phyloP scores from a whole-genome alignment of 2,797 vertebrate genomes.

The Holocentrus rufus region DNA sequence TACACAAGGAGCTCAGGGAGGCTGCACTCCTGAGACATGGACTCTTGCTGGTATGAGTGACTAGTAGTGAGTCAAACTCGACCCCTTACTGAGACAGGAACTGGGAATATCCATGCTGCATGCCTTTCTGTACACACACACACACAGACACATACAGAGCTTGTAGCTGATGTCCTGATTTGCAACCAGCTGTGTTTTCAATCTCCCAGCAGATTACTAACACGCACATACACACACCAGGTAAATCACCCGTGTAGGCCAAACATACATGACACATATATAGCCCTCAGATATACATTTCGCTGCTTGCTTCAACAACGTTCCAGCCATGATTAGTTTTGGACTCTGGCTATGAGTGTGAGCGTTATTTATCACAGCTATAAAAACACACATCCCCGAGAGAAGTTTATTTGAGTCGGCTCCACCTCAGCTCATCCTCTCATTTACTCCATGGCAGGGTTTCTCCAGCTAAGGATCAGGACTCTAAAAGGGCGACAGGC shows the following conservation, averaged over 20 bases:
- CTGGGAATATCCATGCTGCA: constrained; percentile 43
- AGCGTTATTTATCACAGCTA: constrained; percentile 60
- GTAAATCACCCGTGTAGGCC: constrained; percentile 54
- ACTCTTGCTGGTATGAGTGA: constrained; percentile 16
- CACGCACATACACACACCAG: constrained; percentile 45
- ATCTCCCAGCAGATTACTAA: constrained; percentile 37
- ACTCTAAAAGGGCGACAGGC: not conserved
- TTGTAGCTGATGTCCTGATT: constrained; percentile 46
- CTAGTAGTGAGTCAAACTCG: constrained; percentile 39
- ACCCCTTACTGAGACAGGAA: constrained; percentile 52
- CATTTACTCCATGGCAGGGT: not conserved
- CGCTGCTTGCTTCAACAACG: constrained; percentile 28
- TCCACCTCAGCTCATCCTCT: constrained; percentile 23
- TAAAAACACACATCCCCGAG: constrained; percentile 41
- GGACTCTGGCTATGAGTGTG: constrained; percentile 44
- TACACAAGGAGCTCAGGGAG: no score
- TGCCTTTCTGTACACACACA: constrained; percentile 30
- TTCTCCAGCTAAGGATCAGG: constrained; percentile 6
- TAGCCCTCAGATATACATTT: constrained; percentile 28
- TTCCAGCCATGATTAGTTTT: constrained; percentile 38
- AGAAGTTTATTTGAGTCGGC: constrained; percentile 16
- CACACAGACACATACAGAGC: constrained; percentile 37
- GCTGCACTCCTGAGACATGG: not conserved
- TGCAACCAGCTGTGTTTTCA: constrained; percentile 58
- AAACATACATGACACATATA: constrained; percentile 53